Evolutionary conservation across 2,797 vertebrate genomes (phyloP).

Genomic region (Potorous gilbertii): DNA sequence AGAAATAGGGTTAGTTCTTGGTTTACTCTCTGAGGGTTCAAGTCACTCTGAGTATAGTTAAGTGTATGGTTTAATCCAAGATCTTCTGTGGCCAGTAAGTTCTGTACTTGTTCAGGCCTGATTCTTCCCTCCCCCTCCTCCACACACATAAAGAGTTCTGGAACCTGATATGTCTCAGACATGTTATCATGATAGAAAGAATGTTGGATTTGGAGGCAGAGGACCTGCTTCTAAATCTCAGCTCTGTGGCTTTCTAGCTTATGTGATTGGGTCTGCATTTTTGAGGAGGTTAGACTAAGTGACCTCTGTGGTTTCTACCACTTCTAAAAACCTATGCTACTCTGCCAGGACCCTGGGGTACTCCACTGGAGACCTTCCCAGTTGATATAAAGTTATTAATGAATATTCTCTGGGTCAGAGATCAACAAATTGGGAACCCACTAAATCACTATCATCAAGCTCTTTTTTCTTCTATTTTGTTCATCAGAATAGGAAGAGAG

Average conservation of each 20-base stretch:
- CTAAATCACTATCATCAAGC: background rate
- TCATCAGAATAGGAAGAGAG: background rate
- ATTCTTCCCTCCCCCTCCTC: background rate
- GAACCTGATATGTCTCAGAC: background rate
- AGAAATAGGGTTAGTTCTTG: background rate
- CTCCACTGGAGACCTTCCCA: background rate
- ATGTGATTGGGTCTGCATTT: background rate
- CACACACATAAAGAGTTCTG: background rate
- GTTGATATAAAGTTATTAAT: background rate
- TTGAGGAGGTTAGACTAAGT: background rate
- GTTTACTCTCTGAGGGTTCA: too few relatives aligned
- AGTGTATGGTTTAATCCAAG: background rate
- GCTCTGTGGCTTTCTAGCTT: background rate
- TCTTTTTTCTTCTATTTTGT: background rate
- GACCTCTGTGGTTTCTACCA: background rate
- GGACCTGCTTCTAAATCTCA: background rate
- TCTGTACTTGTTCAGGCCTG: background rate
- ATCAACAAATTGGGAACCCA: background rate
- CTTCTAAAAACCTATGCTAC: background rate
- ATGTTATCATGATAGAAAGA: background rate
- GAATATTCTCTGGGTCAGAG: background rate
- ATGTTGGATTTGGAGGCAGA: background rate
- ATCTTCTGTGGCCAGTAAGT: background rate
- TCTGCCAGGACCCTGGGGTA: background rate
- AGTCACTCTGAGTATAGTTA: background rate